Evolutionary conservation across 2,888 invertebrate species (phyloP).

Genomic region (Drosophila kambysellisi): DNA sequence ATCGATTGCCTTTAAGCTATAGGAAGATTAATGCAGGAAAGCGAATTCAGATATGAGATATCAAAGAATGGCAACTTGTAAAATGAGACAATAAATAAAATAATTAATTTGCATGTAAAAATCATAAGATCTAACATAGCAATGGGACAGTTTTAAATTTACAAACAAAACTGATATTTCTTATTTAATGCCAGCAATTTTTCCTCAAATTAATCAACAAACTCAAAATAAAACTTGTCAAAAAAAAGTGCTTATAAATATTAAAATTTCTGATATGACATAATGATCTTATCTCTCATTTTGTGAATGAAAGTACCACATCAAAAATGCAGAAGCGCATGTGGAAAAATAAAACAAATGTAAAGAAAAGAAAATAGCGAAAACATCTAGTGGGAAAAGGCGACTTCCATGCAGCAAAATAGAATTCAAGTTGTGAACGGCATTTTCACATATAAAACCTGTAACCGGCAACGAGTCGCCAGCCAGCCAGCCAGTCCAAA

Average conservation of each 20-base stretch:
- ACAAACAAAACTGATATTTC: background rate
- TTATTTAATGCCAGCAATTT: background rate
- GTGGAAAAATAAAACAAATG: conserved; percentile 25
- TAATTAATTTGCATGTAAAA: too few species aligned
- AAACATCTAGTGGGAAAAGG: conserved; percentile 10
- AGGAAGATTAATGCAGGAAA: conserved; percentile 1
- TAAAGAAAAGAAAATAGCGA: conserved; percentile 34
- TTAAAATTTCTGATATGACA: conserved; percentile 48
- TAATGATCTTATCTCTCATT: conserved; percentile 49
- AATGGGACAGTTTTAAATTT: background rate
- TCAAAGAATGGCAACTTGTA: background rate
- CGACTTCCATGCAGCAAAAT: conserved; percentile 51
- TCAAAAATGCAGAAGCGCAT: conserved; percentile 46
- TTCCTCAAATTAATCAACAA: background rate
- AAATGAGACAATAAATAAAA: background rate
- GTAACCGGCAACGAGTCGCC: conserved; percentile 62
- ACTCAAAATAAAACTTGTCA: background rate
- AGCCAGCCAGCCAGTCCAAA: conserved; percentile 48
- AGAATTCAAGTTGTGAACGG: conserved; percentile 68
- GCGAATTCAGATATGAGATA: background rate
- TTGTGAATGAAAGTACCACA: conserved; percentile 60
- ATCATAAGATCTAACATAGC: too few species aligned
- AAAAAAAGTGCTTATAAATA: conserved; percentile 17
- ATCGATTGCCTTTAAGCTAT: conserved; percentile 29
- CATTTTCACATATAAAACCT: conserved; percentile 53